Percentiles rank a stretch among this genome's conserved stretches.
phyloP scores from a whole-genome alignment of 2,113 vertebrate species.

The Eulemur macaco region DNA sequence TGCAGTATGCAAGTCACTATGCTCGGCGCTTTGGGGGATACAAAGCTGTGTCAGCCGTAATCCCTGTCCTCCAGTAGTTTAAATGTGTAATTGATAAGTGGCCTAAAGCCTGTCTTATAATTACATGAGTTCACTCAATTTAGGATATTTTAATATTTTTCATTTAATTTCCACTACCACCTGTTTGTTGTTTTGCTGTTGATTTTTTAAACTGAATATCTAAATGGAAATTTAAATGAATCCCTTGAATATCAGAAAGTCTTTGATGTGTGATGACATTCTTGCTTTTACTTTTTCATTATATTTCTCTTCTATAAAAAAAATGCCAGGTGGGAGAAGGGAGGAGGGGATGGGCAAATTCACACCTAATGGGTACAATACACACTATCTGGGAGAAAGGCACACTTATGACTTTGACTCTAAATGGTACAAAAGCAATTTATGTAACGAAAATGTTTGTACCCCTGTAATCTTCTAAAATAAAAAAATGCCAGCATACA shows the following conservation, averaged over 20 bases:
- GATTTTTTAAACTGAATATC: background rate
- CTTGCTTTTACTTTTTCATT: background rate
- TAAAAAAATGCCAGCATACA: background rate
- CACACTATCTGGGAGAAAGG: too few relatives aligned
- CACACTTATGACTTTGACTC: too few relatives aligned
- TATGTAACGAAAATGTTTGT: too few relatives aligned
- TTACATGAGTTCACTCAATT: slow-evolving; percentile 46
- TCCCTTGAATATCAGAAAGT: slow-evolving; percentile 34
- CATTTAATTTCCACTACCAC: slow-evolving; percentile 43
- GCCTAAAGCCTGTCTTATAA: slow-evolving; percentile 58
- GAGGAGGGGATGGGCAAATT: too few relatives aligned
- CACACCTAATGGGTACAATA: too few relatives aligned
- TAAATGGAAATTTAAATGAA: slow-evolving; percentile 38
- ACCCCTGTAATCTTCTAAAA: too few relatives aligned
- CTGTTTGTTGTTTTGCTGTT: slow-evolving; percentile 47
- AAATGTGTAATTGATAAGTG: slow-evolving; percentile 69
- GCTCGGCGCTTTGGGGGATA: slow-evolving; percentile 6
- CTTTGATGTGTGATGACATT: background rate
- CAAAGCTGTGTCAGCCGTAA: slow-evolving; percentile 31
- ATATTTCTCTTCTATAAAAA: background rate
- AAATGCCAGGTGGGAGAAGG: too few relatives aligned
- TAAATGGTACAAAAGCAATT: too few relatives aligned
- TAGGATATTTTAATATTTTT: slow-evolving; percentile 63
- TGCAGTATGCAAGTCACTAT: slow-evolving; percentile 46
- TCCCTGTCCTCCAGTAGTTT: slow-evolving; percentile 34